phyloP scores from a whole-genome alignment of 2,888 invertebrate genomes.

The Orthosia cruda region DNA sequence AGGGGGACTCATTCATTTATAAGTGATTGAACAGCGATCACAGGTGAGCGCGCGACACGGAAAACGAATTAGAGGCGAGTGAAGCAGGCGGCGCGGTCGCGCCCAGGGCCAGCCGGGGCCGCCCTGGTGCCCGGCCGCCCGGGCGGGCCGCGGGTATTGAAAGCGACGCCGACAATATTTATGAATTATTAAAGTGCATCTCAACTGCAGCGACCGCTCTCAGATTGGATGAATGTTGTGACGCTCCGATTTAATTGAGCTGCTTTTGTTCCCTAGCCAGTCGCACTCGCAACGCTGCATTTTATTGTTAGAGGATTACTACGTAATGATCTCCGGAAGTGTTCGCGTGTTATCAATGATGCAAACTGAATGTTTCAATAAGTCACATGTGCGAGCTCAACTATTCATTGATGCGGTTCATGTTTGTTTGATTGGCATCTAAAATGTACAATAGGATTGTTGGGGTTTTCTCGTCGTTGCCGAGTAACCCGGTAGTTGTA shows the following conservation, averaged over 20 bases:
- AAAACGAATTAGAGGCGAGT: conserved; percentile 45
- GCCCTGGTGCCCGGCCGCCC: neutral
- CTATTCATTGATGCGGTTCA: neutral
- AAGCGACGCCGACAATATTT: neutral
- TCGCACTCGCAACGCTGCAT: neutral
- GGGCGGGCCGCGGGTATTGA: neutral
- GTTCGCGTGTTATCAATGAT: neutral
- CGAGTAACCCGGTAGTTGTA: too few relatives aligned
- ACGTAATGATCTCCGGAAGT: conserved; percentile 19
- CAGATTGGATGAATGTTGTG: neutral
- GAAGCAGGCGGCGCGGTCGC: neutral
- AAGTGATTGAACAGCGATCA: conserved; percentile 44
- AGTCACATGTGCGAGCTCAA: neutral
- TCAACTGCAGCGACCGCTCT: neutral
- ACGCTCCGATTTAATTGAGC: neutral
- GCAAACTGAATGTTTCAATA: neutral
- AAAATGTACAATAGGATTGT: too few relatives aligned
- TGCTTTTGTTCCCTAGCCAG: neutral
- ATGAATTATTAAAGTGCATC: conserved; percentile 7
- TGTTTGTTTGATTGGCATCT: neutral
- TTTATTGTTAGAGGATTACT: neutral
- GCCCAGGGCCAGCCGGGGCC: neutral
- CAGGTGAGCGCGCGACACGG: conserved; percentile 44
- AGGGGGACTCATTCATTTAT: conserved; percentile 38
- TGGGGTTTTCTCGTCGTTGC: too few relatives aligned